A percentile compares a stretch with the other conserved stretches of the same genome.
These are phyloP conservation scores for Melanostoma mellinum DNA, from an alignment of 2,888 invertebrate genomes.

Conservation along the genomic window DNA sequence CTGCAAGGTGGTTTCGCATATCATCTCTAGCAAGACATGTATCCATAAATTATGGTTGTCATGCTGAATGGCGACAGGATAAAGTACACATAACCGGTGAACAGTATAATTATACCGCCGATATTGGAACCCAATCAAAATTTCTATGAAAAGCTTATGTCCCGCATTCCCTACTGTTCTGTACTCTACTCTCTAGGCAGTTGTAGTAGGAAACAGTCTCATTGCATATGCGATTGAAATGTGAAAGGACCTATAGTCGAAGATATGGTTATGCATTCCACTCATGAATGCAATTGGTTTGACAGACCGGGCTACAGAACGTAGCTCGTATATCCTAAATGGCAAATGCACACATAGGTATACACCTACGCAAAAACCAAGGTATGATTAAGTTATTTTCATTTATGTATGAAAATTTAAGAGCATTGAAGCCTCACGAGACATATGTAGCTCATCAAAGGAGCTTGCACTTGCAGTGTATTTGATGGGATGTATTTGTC, in stretches of 20 bases:
- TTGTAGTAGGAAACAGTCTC: background rate
- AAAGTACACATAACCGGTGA: slow-evolving; percentile 42
- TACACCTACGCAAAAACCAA: background rate
- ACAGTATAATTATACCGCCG: slow-evolving; percentile 59
- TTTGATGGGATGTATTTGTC: too few relatives aligned
- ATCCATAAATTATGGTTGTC: slow-evolving; percentile 59
- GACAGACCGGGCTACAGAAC: slow-evolving; percentile 17
- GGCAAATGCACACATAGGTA: background rate
- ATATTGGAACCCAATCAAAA: slow-evolving; percentile 69
- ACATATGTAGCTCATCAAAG: too few relatives aligned
- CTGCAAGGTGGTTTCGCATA: slow-evolving; percentile 42
- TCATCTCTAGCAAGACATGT: slow-evolving; percentile 50
- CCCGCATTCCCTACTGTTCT: slow-evolving; percentile 1
- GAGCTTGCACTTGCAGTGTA: too few relatives aligned
- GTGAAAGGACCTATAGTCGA: slow-evolving; percentile 30
- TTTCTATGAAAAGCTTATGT: slow-evolving; percentile 46
- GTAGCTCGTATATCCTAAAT: background rate
- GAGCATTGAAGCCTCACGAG: too few relatives aligned
- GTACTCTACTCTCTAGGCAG: too few relatives aligned
- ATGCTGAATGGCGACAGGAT: slow-evolving; percentile 47
- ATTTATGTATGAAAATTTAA: too few relatives aligned
- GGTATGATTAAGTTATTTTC: too few relatives aligned
- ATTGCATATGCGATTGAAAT: slow-evolving; percentile 56
- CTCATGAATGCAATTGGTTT: slow-evolving; percentile 46
- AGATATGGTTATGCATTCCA: slow-evolving; percentile 30